phyloP scores from a whole-genome alignment of 1,140 invertebrate species.

The Onthophagus taurus region DNA sequence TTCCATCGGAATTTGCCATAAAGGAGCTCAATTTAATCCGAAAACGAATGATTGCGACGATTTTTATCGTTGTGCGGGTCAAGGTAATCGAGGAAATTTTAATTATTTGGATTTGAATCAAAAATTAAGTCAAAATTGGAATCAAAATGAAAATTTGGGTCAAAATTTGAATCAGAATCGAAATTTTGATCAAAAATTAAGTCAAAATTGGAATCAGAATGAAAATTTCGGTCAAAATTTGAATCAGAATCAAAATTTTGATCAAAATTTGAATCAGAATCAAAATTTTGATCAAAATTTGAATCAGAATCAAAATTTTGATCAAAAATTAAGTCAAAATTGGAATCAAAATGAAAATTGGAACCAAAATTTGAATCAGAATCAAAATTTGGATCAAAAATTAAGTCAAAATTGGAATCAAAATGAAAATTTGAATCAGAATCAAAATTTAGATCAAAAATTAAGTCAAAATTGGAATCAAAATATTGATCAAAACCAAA shows the following conservation, averaged over 20 bases:
- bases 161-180: background rate
- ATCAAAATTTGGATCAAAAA: background rate
- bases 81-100: background rate
- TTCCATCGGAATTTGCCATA: background rate
- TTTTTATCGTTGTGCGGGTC: background rate
- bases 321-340: too few relatives aligned
- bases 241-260: too few relatives aligned
- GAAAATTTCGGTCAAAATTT: background rate
- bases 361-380: too few relatives aligned
- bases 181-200: too few relatives aligned
- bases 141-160: background rate
- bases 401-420: background rate
- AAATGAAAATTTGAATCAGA: background rate
- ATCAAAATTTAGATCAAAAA: background rate
- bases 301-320: too few relatives aligned
- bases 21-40: background rate
- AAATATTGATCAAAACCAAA: background rate
- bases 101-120: background rate
- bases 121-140: background rate
- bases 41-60: background rate
- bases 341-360: conserved; percentile 4
- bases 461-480: too few relatives aligned
- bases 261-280: too few relatives aligned
- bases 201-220: background rate
- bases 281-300: too few relatives aligned